Conservation (phyloP, 2,113 vertebrate species). For the Aphyosemion australe region DNA sequence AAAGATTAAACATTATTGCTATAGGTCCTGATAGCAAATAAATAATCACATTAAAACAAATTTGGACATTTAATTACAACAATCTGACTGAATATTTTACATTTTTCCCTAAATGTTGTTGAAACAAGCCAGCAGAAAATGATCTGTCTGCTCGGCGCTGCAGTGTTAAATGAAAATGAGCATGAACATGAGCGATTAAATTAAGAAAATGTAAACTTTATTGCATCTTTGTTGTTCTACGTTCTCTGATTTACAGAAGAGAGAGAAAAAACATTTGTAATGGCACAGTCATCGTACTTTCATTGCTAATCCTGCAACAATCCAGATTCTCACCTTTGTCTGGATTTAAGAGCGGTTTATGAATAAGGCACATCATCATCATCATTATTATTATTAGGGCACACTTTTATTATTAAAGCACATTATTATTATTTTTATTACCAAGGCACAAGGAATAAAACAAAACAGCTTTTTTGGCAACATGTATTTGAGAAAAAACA, state of each 20-base stretch:
- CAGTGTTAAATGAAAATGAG: neutral
- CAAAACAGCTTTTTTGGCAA: slow-evolving; percentile 55
- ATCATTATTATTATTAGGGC: neutral
- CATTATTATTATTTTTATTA: slow-evolving; percentile 9
- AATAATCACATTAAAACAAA: no score
- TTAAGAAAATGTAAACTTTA: slow-evolving; percentile 86
- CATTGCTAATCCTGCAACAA: slow-evolving; percentile 70
- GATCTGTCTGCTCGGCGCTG: no score
- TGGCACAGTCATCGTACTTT: slow-evolving; percentile 76
- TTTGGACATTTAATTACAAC: no score
- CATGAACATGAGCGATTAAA: slow-evolving; percentile 11
- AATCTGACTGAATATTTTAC: no score
- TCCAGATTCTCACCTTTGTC: slow-evolving; percentile 46
- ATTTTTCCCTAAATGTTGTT: no score
- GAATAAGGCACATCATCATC: slow-evolving; percentile 43
- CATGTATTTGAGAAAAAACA: slow-evolving; percentile 44
- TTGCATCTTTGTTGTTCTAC: slow-evolving; percentile 75
- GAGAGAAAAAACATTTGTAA: slow-evolving; percentile 66
- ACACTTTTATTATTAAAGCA: slow-evolving; percentile 18
- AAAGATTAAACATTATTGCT: no score
- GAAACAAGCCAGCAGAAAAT: no score
- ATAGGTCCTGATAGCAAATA: no score
- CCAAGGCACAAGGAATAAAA: slow-evolving; percentile 49
- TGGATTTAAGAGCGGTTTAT: slow-evolving; percentile 60
- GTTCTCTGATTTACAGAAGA: slow-evolving; percentile 76